Evolutionary conservation across 2,888 invertebrate species (phyloP).

Genomic region (Choreutis nemorana): DNA sequence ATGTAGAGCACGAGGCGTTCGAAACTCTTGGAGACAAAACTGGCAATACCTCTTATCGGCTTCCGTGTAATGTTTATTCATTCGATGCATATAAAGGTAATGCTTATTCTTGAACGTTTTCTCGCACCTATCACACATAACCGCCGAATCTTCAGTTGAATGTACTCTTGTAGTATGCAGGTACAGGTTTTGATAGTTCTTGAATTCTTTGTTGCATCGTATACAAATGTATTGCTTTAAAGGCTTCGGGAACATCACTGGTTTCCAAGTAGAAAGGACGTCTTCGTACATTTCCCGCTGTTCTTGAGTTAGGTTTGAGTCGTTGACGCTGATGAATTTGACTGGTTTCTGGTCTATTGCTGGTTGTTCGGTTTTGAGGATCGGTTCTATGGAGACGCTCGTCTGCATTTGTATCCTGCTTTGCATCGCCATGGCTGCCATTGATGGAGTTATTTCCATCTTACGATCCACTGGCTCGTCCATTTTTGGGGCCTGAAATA

Average conservation of each 20-base stretch:
- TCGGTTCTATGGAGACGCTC: no score
- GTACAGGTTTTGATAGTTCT: constrained; percentile 52
- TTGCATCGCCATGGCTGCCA: no score
- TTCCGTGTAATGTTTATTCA: constrained; percentile 59
- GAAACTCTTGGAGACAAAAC: constrained; percentile 48
- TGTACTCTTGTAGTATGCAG: constrained; percentile 51
- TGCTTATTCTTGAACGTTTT: constrained; percentile 57
- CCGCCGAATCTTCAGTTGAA: constrained; percentile 48
- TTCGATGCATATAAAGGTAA: constrained; percentile 55
- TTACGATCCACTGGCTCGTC: not conserved
- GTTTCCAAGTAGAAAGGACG: constrained; percentile 11
- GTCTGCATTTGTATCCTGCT: no score
- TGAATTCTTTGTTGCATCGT: constrained; percentile 51
- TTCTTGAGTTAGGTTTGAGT: constrained; percentile 10
- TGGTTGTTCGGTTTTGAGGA: no score
- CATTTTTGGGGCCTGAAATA: not conserved
- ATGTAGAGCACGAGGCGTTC: constrained; percentile 42
- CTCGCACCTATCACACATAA: constrained; percentile 46
- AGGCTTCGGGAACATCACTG: constrained; percentile 32
- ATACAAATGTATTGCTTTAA: constrained; percentile 43
- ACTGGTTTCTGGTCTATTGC: constrained; percentile 8
- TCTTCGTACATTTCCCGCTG: constrained; percentile 14
- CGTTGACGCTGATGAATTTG: constrained; percentile 10
- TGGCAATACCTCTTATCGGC: constrained; percentile 50
- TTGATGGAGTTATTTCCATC: not conserved